Conservation (phyloP, 2,797 vertebrate genomes). For the Myotis planiceps region DNA sequence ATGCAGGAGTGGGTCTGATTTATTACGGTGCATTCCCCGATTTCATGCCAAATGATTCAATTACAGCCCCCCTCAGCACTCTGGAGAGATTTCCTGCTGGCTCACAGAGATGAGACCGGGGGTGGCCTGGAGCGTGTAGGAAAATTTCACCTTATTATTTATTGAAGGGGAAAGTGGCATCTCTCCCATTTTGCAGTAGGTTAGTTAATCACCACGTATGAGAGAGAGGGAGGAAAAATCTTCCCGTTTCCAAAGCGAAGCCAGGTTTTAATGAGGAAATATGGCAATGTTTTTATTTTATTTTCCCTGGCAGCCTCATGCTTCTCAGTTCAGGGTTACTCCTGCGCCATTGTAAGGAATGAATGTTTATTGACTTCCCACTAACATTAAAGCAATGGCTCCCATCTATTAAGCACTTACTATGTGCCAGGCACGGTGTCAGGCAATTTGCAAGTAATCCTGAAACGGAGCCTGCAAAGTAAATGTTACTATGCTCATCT, state of each 20-base stretch:
- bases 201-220: conserved; percentile 64
- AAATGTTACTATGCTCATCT: background rate
- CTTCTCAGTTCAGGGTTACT: background rate
- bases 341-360: background rate
- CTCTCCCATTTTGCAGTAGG: conserved; percentile 46
- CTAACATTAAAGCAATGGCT: background rate
- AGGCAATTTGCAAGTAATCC: background rate
- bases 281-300: conserved; percentile 34
- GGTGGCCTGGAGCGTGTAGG: conserved; percentile 38
- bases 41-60: conserved; percentile 80
- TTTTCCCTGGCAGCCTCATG: background rate
- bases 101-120: conserved; percentile 45
- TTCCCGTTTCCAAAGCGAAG: conserved; percentile 29
- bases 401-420: background rate
- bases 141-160: conserved; percentile 71
- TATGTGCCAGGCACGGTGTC: background rate
- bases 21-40: conserved; percentile 60
- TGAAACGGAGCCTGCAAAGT: background rate
- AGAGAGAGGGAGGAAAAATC: conserved; percentile 45
- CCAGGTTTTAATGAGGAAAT: conserved; percentile 69
- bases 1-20: conserved; percentile 63
- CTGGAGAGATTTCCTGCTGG: conserved; percentile 62
- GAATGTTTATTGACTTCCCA: background rate
- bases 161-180: conserved; percentile 53
- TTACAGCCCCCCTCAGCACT: conserved; percentile 64